These are phyloP conservation scores for Uropsilus gracilis DNA, from an alignment of 2,113 vertebrate species.

Conservation along the genomic window DNA sequence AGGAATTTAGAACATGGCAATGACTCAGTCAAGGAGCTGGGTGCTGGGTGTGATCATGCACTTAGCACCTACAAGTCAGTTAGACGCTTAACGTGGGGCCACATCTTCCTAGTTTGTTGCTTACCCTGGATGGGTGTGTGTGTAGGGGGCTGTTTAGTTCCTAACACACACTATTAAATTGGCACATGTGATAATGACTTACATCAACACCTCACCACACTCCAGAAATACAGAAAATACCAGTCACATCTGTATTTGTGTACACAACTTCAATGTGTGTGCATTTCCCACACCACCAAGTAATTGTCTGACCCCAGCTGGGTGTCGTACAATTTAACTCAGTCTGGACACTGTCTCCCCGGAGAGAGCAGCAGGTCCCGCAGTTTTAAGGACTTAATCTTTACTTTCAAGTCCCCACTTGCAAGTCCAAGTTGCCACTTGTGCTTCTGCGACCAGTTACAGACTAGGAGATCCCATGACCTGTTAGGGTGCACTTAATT, in stretches of 20 bases:
- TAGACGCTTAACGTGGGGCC: accelerated
- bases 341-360: accelerated
- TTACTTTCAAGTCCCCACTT: neutral
- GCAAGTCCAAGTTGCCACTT: neutral
- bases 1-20: neutral
- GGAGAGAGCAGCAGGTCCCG: neutral
- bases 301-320: neutral
- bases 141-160: accelerated
- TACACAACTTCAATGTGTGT: neutral
- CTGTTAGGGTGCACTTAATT: neutral
- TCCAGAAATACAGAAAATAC: neutral
- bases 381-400: too few species aligned
- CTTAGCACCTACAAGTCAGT: too few species aligned
- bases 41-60: neutral
- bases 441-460: neutral
- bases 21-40: neutral
- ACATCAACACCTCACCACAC: neutral
- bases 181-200: neutral
- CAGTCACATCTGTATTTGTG: neutral
- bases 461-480: neutral
- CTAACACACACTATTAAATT: neutral
- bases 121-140: too few species aligned
- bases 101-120: too few species aligned
- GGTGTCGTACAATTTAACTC: neutral
- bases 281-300: neutral